These are phyloP conservation scores for Etia nguti DNA, from an alignment of 2,113 vertebrate species.

Conservation along the genomic window DNA sequence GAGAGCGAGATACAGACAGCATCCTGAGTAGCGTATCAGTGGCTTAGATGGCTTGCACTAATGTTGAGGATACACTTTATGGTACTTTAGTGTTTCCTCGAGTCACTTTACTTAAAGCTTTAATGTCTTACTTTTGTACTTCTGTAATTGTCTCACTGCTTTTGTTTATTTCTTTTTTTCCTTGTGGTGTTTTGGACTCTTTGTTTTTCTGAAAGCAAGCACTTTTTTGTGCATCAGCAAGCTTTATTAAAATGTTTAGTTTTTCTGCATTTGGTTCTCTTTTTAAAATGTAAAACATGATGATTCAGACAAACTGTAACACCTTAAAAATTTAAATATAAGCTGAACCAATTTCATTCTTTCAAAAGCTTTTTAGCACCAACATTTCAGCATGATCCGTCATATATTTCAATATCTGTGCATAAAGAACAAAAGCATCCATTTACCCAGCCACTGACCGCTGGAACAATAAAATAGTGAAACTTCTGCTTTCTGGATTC, in stretches of 20 bases:
- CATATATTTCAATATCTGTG: background rate
- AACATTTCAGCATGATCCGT: background rate
- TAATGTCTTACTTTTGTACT: background rate
- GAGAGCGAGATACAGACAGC: rapidly evolving
- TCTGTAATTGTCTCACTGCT: background rate
- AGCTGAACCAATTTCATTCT: background rate
- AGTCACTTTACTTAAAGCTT: background rate
- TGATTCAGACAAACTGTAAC: background rate
- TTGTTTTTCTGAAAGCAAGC: background rate
- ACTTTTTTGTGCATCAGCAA: background rate
- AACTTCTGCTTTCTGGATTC: background rate
- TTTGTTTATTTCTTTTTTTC: background rate
- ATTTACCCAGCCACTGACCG: rapidly evolving
- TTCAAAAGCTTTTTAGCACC: background rate
- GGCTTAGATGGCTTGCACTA: no score
- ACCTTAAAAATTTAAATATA: background rate
- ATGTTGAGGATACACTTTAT: background rate
- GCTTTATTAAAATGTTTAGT: background rate
- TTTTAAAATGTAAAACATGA: background rate
- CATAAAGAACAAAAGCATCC: background rate
- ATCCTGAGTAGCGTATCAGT: background rate
- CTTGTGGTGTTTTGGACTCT: background rate
- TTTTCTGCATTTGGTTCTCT: background rate
- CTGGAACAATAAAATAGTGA: background rate
- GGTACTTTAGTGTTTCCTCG: background rate